These are phyloP conservation scores for Glaucopsyche alexis DNA, from an alignment of 2,888 invertebrate species.

Conservation along the genomic window DNA sequence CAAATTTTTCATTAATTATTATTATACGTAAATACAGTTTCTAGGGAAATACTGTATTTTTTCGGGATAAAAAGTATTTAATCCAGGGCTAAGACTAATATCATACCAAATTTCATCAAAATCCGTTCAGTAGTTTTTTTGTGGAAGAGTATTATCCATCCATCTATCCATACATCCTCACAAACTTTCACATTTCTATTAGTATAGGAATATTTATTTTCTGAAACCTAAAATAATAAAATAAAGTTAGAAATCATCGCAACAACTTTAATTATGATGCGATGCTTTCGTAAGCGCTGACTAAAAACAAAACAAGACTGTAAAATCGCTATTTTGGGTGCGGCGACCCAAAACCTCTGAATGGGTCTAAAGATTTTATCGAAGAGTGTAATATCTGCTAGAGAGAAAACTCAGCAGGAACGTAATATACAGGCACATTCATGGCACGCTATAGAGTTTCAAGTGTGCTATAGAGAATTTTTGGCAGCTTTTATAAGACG, in stretches of 20 bases:
- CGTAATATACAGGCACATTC: conserved; percentile 21
- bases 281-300: not conserved
- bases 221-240: not conserved
- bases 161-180: no score
- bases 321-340: conserved; percentile 4
- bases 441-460: not conserved
- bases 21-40: no score
- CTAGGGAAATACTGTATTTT: no score
- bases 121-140: no score
- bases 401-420: conserved; percentile 17
- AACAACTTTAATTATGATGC: not conserved
- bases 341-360: conserved; percentile 25
- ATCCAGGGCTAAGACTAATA: no score
- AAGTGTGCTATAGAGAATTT: conserved; percentile 10
- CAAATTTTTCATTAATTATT: no score
- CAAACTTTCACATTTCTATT: no score
- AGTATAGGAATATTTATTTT: no score
- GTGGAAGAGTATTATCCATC: no score
- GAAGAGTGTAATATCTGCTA: conserved; percentile 26
- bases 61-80: no score
- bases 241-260: no score
- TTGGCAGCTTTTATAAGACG: conserved; percentile 4
- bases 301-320: not conserved
- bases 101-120: no score
- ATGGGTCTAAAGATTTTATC: conserved; percentile 26